Conservation (phyloP, 2,797 vertebrate species). For the Micrastur ruficollis region DNA sequence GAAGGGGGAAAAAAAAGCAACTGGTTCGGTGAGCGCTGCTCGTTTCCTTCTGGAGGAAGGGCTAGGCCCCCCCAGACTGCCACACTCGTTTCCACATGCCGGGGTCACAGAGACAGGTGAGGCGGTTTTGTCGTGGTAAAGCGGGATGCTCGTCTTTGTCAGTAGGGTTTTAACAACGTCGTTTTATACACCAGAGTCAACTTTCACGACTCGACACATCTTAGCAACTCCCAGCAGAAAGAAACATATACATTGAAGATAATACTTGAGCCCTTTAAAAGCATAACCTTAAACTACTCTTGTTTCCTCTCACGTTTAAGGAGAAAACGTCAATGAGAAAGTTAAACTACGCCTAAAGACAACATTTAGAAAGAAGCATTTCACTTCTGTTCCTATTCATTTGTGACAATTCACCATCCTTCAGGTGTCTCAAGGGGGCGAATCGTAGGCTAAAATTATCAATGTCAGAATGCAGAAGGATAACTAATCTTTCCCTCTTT, state of each 20-base stretch:
- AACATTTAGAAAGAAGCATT: not conserved
- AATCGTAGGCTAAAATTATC: not conserved
- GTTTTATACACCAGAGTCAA: not conserved
- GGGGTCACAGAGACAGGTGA: conserved; percentile 6
- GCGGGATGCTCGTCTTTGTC: not conserved
- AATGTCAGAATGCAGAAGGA: not conserved
- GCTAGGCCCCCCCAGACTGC: not conserved
- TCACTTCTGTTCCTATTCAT: not conserved
- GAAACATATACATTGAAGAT: not conserved
- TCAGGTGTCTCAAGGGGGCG: not conserved
- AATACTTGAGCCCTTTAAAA: not conserved
- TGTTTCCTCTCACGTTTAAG: not conserved
- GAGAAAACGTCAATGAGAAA: not conserved
- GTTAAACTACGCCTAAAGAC: not conserved
- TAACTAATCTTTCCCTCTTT: not conserved
- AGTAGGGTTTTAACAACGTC: not conserved
- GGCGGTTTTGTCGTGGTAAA: not conserved
- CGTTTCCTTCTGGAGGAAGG: not conserved
- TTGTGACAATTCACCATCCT: not conserved
- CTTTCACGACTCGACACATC: not conserved
- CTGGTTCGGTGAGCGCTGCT: not conserved
- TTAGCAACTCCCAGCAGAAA: not conserved
- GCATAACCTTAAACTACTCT: not conserved
- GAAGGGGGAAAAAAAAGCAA: not conserved
- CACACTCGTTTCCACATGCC: not conserved